Base-by-base conservation (phyloP, 64 coral and sea anemone genomes). In the Hydrozoanthus tunicans region DNA sequence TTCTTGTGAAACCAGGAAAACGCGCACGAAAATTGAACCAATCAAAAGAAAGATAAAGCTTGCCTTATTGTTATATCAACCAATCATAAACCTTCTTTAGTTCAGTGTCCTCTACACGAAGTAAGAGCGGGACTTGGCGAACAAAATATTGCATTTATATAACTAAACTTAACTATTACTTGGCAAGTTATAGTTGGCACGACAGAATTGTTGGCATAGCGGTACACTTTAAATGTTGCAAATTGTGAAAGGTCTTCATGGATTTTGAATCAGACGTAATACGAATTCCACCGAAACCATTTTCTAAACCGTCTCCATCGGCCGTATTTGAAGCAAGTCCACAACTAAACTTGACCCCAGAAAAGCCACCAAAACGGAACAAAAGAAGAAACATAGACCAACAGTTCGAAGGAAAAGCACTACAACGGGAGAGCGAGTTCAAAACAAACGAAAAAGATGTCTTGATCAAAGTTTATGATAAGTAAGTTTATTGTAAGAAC, bases 281-380 rank as follows among this genome's bases (percentile, higher is more conserved):
- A 65, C 63, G 92, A 80, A 6, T 78, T 1, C 73, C 92, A 52
- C 95, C 95, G 20, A 96, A 94, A 63, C 95, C 95, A 53, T 14
- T 74, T 23, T 43, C 65, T 7, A 91, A 86, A 57, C 62, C 92
- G 7, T 51, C 57, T 51, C 80, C 79, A 60, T 86, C 91, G 60
- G 71, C 85, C 9, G 11, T 90, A 58, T 90, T 91, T 57, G 67
- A 74, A 59, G 86, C 79, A 15, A 96, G 78, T 90, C 61, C 95
- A 17, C 89, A 89, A 58, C 53, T 96, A 24, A 91, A 96, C 64
- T 93, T 96, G 71, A 96, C 95, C 70, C 95, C 95, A 11, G 95
- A 86, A 73, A 86, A 86, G 56, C 83, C 53, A 57, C 26, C 83
- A 5, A 86, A 86, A 23, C 26, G 26, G 51, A 73, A 54, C 58